Percentiles rank a stretch among this genome's conserved stretches.
phyloP scores from a whole-genome alignment of 1,140 invertebrate species.

The Orius laevigatus region DNA sequence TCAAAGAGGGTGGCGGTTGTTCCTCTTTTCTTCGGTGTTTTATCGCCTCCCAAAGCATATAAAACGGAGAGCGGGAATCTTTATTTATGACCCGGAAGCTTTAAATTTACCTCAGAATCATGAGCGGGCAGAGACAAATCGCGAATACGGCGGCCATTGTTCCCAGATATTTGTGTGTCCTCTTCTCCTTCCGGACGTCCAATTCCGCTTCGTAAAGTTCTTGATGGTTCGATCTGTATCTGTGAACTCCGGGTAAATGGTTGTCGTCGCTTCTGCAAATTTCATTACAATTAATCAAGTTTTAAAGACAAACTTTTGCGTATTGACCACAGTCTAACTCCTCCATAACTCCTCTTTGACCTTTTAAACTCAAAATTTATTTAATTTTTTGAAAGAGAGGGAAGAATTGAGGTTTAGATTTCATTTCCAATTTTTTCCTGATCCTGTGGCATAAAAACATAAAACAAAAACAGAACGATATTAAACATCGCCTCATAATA shows the following conservation, averaged over 20 bases:
- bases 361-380: background rate
- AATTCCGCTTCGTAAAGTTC: conserved; percentile 40
- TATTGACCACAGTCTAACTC: background rate
- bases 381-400: too few relatives aligned
- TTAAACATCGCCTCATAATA: too few relatives aligned
- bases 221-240: conserved; percentile 18
- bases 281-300: background rate
- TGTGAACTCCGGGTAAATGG: background rate
- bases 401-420: too few relatives aligned
- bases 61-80: background rate
- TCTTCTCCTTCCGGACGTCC: conserved; percentile 43
- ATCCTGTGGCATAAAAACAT: too few relatives aligned
- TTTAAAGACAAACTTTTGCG: background rate
- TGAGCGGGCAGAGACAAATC: conserved; percentile 46
- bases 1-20: too few relatives aligned
- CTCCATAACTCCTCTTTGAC: background rate
- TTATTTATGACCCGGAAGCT: background rate
- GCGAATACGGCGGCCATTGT: conserved; percentile 46
- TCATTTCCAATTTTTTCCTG: too few relatives aligned
- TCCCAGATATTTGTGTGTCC: conserved; percentile 47
- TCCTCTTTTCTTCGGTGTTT: background rate
- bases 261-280: conserved; percentile 3
- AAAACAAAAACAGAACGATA: too few relatives aligned
- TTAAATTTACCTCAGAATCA: conserved; percentile 36
- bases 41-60: conserved; percentile 1